Base-by-base conservation (phyloP, 1,140 invertebrate genomes). In the Aphelenchoides avenae region DNA sequence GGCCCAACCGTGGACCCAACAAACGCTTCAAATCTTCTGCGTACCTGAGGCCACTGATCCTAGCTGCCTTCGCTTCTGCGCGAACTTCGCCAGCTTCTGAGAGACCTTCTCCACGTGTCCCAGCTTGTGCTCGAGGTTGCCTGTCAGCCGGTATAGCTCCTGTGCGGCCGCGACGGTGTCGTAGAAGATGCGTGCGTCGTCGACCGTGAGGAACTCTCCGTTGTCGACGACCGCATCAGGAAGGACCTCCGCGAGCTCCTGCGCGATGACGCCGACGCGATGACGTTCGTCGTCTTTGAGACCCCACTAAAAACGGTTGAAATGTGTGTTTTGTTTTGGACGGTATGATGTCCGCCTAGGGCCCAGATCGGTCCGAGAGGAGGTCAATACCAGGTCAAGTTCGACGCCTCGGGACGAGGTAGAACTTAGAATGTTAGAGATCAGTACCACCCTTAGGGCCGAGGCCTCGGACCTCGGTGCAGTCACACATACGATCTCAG, bases 171-270 rank as follows among this genome's bases (percentile, higher is more conserved):
- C 64, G 27, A 71, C 61, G 11, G 61, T 70, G 15, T 71, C 70
- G 51, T 73, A 71, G 60, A 71, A 71, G 18, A 71, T 58, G 30
- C 70, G 56, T 30, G 36, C 60, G 29, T 71, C 69, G 46, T 71
- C 69, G n/a, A 71, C 71, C 1, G 69, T 71, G 22, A 70, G 36
- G 52, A 61, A 73, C 13, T 73, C 69, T 46, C 69, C 69, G 41
- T 73, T 66, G 37, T 89, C 86, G 63, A 86, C 84, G 0, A 98
- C 92, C 7, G 93, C 92, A 71, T 96, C 92, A 0, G 93, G 93
- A 18, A 34, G 48, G 18, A 96, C 85, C 66, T 86, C 81, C 36
- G 87, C 84, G 0, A 96, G 85, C 76, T 97, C 91, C 78, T 97
- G 93, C 0, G 92, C 92, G 39, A 97, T 87, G 0, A 95, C 88